Evolutionary conservation across 2,888 invertebrate species (phyloP), one percentile per base, ranked within the genome.

Genomic region (Physocephala rufipes): DNA sequence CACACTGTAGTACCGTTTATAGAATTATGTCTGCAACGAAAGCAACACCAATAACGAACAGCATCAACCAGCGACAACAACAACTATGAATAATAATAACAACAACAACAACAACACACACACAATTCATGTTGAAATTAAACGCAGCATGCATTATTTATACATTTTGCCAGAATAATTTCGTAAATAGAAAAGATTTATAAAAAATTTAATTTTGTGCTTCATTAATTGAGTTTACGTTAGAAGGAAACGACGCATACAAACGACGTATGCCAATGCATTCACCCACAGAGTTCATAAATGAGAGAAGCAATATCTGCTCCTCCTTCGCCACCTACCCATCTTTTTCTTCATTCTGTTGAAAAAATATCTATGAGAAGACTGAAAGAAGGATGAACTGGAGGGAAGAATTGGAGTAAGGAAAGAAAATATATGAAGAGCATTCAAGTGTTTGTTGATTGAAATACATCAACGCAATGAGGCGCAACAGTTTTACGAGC

Each of bases 401-500:
- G 9, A 36, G 5, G 36, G 9, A 36, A 4, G 36, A 7, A 36
- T 36, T 16, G 30, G 36, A 36, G 62, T 49, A 28, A 4, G 45
- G n/a, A 21, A 67, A 45, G 21, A 47, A 67, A 67, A 58, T 58
- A 15, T 28, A 4, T 21, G 55, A 5, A 53, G 55, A 12, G 21
- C 15, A 1, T 64, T 51, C 43, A 63, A 53, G 63, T 53, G 71
- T 36, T 36, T 36, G 36, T 68, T 71, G 71, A 67, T 71, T 67
- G 68, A 68, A 71, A 71, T 71, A 71, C 64, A 71, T 67, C 71
- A 71, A 58, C 67, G 30, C 66, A 51, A 66, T 71, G 66, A 47
- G 21, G 66, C 53, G 62, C 62, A 67, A 51, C 62, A 36, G 36
- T 49, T 68, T 68, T 68, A 68, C 51, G 62, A 43, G 28, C 62